Percentiles rank a stretch among this genome's conserved stretches.
Conservation (phyloP, 1,140 invertebrate species). For the Diuraphis noxia region DNA sequence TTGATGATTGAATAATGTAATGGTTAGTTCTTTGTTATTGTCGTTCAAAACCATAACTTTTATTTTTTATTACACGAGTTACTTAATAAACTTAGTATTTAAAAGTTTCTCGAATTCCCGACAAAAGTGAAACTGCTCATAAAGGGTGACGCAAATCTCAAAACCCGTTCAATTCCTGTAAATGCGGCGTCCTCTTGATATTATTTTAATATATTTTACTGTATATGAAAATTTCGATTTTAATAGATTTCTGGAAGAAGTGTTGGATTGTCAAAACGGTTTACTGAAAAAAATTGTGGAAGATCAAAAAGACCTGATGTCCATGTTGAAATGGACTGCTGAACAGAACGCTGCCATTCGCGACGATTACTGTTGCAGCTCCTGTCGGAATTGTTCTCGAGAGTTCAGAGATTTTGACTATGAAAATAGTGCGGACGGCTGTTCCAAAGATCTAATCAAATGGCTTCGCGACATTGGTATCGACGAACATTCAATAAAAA, state of each 20-base stretch:
- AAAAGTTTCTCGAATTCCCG: no score
- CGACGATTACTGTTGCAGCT: not conserved
- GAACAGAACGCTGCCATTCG: not conserved
- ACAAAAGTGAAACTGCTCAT: no score
- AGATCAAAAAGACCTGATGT: constrained; percentile 68
- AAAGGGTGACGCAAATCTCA: no score
- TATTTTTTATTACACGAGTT: no score
- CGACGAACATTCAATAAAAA: constrained; percentile 29
- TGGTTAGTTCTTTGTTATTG: no score
- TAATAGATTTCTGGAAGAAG: constrained; percentile 63
- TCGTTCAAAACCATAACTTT: no score
- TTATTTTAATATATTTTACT: not conserved
- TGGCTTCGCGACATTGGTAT: not conserved
- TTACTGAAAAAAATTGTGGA: constrained; percentile 73
- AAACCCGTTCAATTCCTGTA: no score
- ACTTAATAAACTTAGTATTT: no score
- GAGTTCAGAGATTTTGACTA: not conserved
- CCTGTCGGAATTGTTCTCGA: not conserved
- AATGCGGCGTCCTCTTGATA: no score
- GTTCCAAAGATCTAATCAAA: not conserved
- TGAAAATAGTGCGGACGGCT: not conserved
- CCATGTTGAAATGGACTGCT: not conserved
- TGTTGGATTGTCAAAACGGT: constrained; percentile 66
- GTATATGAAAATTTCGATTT: not conserved
- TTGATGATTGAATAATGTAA: no score